Evolutionary conservation across 2,797 vertebrate genomes (phyloP).

Genomic region (Discoglossus pictus): DNA sequence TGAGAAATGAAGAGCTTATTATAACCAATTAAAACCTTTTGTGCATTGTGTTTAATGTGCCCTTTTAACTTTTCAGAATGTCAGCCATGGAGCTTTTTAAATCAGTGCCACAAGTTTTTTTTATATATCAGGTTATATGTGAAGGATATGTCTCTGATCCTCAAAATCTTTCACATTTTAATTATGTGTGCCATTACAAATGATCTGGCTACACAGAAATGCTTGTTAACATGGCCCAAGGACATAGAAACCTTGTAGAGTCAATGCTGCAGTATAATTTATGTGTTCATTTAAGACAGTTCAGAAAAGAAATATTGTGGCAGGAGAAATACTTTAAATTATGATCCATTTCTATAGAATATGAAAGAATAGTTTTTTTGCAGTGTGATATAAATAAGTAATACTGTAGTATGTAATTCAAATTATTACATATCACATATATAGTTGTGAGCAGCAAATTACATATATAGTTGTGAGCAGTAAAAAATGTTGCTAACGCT

Average conservation of each 20-base stretch:
- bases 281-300: background rate
- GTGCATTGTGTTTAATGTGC: constrained; percentile 19
- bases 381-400: no score
- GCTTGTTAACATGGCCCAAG: constrained; percentile 27
- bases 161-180: constrained; percentile 38
- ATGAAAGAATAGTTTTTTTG: background rate
- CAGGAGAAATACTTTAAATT: background rate
- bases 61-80: constrained; percentile 38
- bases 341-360: background rate
- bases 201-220: constrained; percentile 43
- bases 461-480: no score
- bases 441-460: no score
- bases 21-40: constrained; percentile 48
- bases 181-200: constrained; percentile 42
- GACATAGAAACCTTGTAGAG: constrained; percentile 39
- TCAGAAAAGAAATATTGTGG: constrained; percentile 12
- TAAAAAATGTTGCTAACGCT: no score
- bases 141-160: constrained; percentile 38
- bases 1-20: constrained; percentile 30
- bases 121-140: constrained; percentile 38
- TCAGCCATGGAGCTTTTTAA: constrained; percentile 31
- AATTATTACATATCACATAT: no score
- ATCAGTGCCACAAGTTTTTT: constrained; percentile 29
- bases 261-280: background rate
- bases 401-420: no score